These are phyloP conservation scores for Orthonychiurus folsomi DNA, from an alignment of 2,888 invertebrate species.

Conservation along the genomic window DNA sequence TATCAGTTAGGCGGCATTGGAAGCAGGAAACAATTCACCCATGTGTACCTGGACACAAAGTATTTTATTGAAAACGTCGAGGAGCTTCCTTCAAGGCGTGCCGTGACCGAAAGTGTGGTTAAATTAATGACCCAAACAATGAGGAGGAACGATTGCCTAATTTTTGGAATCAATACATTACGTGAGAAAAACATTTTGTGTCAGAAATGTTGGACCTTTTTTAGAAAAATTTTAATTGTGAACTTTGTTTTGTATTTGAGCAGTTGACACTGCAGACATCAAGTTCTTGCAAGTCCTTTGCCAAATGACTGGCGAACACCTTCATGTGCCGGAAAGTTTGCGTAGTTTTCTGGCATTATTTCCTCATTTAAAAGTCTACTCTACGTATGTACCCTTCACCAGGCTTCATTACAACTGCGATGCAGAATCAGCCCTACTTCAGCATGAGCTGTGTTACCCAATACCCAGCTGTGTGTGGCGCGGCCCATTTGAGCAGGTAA, in stretches of 20 bases:
- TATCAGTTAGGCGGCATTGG: not conserved
- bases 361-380: not conserved
- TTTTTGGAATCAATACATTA: not conserved
- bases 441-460: too few species aligned
- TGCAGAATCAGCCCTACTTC: too few species aligned
- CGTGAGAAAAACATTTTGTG: too few species aligned
- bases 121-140: not conserved
- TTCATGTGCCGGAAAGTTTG: not conserved
- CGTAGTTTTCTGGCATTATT: not conserved
- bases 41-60: not conserved
- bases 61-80: not conserved
- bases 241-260: too few species aligned
- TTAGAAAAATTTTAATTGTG: slow-evolving; percentile 1
- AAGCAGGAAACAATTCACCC: not conserved
- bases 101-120: not conserved
- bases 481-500: too few species aligned
- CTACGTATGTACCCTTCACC: not conserved
- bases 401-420: not conserved
- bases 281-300: not conserved
- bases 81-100: not conserved
- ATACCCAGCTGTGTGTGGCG: too few species aligned
- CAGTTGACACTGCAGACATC: not conserved
- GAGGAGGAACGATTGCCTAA: too few species aligned
- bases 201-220: too few species aligned
- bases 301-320: not conserved